Evolutionary conservation across 2,888 invertebrate genomes (phyloP), one percentile per base, ranked within the genome.

Genomic region (Ectemnius cavifrons): DNA sequence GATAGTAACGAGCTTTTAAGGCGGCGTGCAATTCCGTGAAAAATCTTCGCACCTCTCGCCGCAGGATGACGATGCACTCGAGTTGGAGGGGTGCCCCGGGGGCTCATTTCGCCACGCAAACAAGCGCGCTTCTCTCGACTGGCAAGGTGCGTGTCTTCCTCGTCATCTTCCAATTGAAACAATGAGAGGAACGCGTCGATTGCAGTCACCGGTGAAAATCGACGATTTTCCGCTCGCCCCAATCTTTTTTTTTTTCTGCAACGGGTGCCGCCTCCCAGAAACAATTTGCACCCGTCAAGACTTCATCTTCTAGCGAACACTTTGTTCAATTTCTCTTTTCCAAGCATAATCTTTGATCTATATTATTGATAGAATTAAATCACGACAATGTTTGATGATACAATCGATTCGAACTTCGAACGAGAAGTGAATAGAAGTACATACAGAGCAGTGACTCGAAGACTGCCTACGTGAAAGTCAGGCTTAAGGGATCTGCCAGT

Each of bases 1-100:
- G 73, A 67, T 70, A 63, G 65, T 82, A 80, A 82, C 78, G 74
- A 82, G 75, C 66, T 80, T 75, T 78, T 73, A 74, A 84, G 73
- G 75, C 58, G 77, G 73, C 83, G 82, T 83, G 83, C 84, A 77
- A 86, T 86, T 85, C 85, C 86, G 87, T 89, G 86, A 88, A 88
- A 89, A 82, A 86, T 87, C 85, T 87, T 89, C 83, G 84, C 86
- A 86, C 88, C 84, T 86, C 63, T 46, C 64, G 63, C 63, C 57
- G 11, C 18, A 59, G 61, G 64, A 78, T 82, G 82, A 82, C 78
- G 72, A 13, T 63, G 82, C 79, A 71, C 52, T 69, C 67, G 66
- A 46, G 27, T 68, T 45, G 73, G 71, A 67, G 65, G 67, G 56
- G 47, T 72, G 73, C 74, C 74, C 58, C 75, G 74, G 72, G 69